Evolutionary conservation across 2,797 vertebrate species (phyloP).

Genomic region (Coregonus suidteri): DNA sequence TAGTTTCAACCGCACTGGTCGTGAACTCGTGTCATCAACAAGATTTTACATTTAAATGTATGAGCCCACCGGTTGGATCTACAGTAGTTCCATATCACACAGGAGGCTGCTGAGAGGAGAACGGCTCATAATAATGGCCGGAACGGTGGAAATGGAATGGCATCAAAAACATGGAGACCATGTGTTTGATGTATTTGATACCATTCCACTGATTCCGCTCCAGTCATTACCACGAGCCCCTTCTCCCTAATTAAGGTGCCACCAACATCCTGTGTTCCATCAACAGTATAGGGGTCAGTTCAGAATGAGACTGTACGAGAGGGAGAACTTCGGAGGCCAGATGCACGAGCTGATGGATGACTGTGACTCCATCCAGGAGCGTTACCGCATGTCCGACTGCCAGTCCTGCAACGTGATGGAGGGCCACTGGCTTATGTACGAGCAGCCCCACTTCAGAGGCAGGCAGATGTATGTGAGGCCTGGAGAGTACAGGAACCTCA

Average conservation of each 20-base stretch:
- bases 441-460: conserved; percentile 52
- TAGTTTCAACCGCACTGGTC: neutral
- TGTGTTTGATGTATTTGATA: too few relatives aligned
- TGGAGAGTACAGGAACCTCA: conserved; percentile 65
- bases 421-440: conserved; percentile 15
- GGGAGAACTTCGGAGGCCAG: conserved; percentile 10
- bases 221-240: too few relatives aligned
- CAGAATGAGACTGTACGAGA: conserved; percentile 57
- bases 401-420: conserved; percentile 22
- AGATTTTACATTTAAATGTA: neutral
- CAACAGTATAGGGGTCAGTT: conserved; percentile 63
- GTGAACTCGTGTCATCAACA: neutral
- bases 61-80: neutral
- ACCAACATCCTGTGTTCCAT: too few relatives aligned
- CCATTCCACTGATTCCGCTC: too few relatives aligned
- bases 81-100: neutral
- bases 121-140: too few relatives aligned
- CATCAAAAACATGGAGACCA: too few relatives aligned
- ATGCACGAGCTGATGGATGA: conserved; percentile 19
- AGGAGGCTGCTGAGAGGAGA: too few relatives aligned
- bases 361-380: conserved; percentile 12
- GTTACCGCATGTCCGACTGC: conserved; percentile 20
- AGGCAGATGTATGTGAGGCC: conserved; percentile 66
- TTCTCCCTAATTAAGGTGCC: too few relatives aligned
- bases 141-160: too few relatives aligned